Evolutionary conservation across 1,140 invertebrate genomes (phyloP).

Genomic region (Megathymus violae): DNA sequence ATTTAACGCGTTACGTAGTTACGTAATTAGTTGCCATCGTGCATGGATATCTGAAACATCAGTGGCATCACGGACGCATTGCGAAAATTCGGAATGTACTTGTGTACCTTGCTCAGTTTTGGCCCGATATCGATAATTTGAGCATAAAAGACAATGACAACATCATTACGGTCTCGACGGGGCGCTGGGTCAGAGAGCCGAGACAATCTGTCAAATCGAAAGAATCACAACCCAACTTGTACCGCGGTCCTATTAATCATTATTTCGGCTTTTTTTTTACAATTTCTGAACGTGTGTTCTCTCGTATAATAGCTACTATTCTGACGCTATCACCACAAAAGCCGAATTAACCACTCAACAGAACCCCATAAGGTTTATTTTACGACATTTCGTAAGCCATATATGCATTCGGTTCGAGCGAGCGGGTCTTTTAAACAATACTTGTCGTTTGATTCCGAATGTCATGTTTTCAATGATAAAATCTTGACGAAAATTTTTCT

Average conservation of each 20-base stretch:
- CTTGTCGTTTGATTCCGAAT: slow-evolving; percentile 77
- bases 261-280: slow-evolving; percentile 78
- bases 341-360: slow-evolving; percentile 23
- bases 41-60: too few relatives aligned
- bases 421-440: slow-evolving; percentile 68
- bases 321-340: slow-evolving; percentile 57
- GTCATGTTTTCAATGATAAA: slow-evolving; percentile 73
- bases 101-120: too few relatives aligned
- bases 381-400: neutral
- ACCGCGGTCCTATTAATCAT: slow-evolving; percentile 80
- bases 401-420: slow-evolving; percentile 39
- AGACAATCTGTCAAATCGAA: slow-evolving; percentile 82
- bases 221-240: slow-evolving; percentile 77
- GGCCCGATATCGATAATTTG: slow-evolving; percentile 62
- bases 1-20: too few relatives aligned
- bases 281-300: slow-evolving; percentile 77
- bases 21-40: too few relatives aligned
- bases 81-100: too few relatives aligned
- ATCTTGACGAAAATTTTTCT: slow-evolving; percentile 77
- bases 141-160: slow-evolving; percentile 43
- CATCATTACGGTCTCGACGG: slow-evolving; percentile 74
- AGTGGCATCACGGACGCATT: too few relatives aligned
- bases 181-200: slow-evolving; percentile 77
- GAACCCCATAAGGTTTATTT: slow-evolving; percentile 37
- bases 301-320: slow-evolving; percentile 77